Conservation (phyloP, 2,113 vertebrate genomes). For the Menidia beryllina region DNA sequence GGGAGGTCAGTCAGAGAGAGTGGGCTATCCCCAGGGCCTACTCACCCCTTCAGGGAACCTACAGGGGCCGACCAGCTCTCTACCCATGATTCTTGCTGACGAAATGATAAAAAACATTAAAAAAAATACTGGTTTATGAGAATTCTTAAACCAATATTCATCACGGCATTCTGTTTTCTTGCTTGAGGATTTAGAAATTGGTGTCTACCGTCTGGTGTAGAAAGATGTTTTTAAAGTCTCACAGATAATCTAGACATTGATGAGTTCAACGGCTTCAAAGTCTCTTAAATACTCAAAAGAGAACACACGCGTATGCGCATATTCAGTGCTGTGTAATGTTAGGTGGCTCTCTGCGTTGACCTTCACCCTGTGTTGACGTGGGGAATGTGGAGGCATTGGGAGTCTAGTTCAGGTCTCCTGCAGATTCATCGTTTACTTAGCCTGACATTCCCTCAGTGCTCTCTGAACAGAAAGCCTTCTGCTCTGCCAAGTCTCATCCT, state of each 20-base stretch:
- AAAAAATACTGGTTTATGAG: too few relatives aligned
- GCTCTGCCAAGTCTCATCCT: constrained; percentile 61
- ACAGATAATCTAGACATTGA: too few relatives aligned
- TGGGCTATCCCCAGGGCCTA: constrained; percentile 15
- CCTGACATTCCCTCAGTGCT: constrained; percentile 64
- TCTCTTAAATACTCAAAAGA: constrained; percentile 16
- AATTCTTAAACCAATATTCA: too few relatives aligned
- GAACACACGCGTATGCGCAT: constrained; percentile 14
- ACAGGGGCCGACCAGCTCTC: too few relatives aligned
- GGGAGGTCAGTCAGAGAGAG: constrained; percentile 50
- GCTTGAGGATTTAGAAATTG: too few relatives aligned
- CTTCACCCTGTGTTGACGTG: constrained; percentile 6
- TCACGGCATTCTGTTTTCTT: too few relatives aligned
- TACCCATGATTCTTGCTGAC: too few relatives aligned
- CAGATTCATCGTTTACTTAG: constrained; percentile 75
- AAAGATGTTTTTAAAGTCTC: too few relatives aligned
- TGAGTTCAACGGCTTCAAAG: neutral
- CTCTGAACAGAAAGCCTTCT: constrained; percentile 7
- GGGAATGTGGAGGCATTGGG: constrained; percentile 50
- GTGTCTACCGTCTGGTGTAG: too few relatives aligned
- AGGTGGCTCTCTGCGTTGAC: constrained; percentile 30
- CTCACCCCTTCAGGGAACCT: too few relatives aligned
- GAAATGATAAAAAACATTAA: too few relatives aligned
- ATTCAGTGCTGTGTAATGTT: constrained; percentile 55
- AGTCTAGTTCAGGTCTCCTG: constrained; percentile 50